Evolutionary conservation across 2,888 invertebrate species (phyloP), one percentile per base, ranked within the genome.

Genomic region (Platycnemis pennipes): DNA sequence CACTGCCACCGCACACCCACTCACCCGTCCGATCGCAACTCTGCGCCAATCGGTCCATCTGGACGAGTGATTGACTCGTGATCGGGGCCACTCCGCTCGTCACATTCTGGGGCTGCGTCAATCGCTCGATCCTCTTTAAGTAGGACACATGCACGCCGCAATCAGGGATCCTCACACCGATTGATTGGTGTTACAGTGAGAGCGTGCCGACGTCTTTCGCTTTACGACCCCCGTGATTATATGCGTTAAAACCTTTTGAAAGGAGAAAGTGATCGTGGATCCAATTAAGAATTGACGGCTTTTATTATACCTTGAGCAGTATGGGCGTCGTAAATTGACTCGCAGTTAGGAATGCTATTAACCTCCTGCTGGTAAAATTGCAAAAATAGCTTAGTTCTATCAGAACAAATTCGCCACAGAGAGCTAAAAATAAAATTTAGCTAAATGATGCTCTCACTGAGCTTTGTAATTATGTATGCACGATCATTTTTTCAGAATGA

Each of bases 11-110:
- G 77, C 49, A 49, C 49, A 49, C 49, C 49, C 49, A 49, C 77
- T 77, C 77, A 77, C 63, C 91, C 91, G 22, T 53, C 88, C 88
- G n/a, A 37, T 37, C 53, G 89, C 53, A 56, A 56, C 56, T 63
- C 63, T 46, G 88, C 63, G 69, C 91, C 91, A 91, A 91, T 91
- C 91, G 63, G 69, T 91, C 69, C 91, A 91, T 91, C 89, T 89
- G 89, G 63, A 2, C 63, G 44, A 63, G 69, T 63, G 91, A 91
- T 91, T 89, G 89, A 89, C 53, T 89, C 37, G 53, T 53, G 89
- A 89, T 89, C 56, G 53, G 49, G 49, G 53, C 88, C 49, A 91
- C 56, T 56, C 56, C 91, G 63, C 63, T 91, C 63, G 91, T 77
- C 77, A 77, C 77, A 77, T 77, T 77, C 77, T 31, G 77, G 77